phyloP scores from a whole-genome alignment of 2,797 vertebrate genomes.

The Catharus ustulatus region DNA sequence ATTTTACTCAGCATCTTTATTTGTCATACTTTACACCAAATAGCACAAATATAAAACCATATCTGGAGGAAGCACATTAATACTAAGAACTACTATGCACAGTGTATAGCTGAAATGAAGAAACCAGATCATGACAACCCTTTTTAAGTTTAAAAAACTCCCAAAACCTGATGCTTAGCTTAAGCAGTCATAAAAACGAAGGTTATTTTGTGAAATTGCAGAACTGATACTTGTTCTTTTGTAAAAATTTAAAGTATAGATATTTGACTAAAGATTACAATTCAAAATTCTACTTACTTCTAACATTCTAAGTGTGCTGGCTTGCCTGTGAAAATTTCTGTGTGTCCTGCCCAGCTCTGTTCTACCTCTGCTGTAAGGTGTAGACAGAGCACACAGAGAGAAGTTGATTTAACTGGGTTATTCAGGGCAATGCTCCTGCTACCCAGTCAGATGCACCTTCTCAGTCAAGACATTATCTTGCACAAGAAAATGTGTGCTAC shows the following conservation, averaged over 20 bases:
- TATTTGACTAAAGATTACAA: neutral
- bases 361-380: neutral
- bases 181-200: fast-evolving
- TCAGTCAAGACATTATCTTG: neutral
- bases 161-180: neutral
- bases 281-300: neutral
- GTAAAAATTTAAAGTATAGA: neutral
- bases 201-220: neutral
- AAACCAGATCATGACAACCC: neutral
- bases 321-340: neutral
- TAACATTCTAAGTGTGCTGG: neutral
- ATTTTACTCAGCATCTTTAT: neutral
- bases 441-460: neutral
- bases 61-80: neutral
- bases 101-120: neutral
- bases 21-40: neutral
- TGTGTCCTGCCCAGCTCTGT: neutral
- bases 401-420: neutral
- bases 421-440: neutral
- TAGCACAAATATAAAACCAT: fast-evolving
- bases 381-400: neutral
- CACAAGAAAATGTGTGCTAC: neutral
- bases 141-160: neutral
- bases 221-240: neutral
- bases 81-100: neutral